Conservation (phyloP, 2,113 vertebrate species). For the Malurus elegans region DNA sequence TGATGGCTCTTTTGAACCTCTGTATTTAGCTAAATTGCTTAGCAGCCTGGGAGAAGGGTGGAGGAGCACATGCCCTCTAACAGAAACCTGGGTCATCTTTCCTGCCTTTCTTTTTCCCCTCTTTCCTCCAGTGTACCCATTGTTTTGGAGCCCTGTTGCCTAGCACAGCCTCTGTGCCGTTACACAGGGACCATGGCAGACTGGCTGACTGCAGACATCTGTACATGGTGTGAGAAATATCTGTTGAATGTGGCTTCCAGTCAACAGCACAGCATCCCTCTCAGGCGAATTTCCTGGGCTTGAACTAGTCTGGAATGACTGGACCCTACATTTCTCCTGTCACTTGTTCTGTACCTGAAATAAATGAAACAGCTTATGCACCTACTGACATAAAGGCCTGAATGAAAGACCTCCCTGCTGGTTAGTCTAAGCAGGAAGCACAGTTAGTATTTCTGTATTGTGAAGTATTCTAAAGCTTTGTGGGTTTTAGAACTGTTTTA, state of each 20-base stretch:
- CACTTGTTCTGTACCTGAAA: not conserved
- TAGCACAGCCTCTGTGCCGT: conserved; percentile 7
- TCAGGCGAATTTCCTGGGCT: conserved; percentile 33
- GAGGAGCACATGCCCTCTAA: not conserved
- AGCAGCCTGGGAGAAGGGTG: not conserved
- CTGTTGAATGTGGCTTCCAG: conserved; percentile 28
- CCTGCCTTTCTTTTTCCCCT: not conserved
- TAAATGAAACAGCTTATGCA: not conserved
- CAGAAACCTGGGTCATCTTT: not conserved
- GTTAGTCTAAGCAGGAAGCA: not conserved
- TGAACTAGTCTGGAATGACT: conserved; percentile 7
- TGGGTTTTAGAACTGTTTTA: not conserved
- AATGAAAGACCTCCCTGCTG: conserved; percentile 22
- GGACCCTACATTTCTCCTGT: not conserved
- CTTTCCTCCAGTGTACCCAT: conserved; percentile 38
- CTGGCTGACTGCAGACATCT: conserved; percentile 63
- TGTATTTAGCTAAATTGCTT: not conserved
- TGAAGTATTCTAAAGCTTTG: not conserved
- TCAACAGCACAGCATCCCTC: conserved; percentile 1
- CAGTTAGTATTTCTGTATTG: not conserved
- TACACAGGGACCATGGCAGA: not conserved
- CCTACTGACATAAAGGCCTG: conserved; percentile 4
- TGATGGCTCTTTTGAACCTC: not conserved
- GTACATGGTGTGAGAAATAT: conserved; percentile 32
- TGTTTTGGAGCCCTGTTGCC: conserved; percentile 46